These are phyloP conservation scores for Stichodactyla helianthus DNA, from an alignment of 64 coral and sea anemone genomes.

Conservation along the genomic window DNA sequence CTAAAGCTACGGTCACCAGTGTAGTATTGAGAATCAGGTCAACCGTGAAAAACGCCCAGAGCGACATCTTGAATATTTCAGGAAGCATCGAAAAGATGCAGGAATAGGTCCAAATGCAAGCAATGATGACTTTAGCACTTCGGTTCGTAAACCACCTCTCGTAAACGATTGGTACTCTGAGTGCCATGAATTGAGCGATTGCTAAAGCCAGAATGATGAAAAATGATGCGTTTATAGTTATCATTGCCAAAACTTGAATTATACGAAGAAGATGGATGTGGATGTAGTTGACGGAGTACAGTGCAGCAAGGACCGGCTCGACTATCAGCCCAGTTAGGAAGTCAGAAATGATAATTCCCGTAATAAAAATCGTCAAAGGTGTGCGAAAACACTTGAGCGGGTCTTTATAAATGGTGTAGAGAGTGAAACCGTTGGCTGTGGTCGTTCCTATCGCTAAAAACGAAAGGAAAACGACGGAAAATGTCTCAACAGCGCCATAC, in stretches of 20 bases:
- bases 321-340: neutral
- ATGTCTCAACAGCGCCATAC: neutral
- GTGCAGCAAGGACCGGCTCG: neutral
- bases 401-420: constrained; percentile 74
- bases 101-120: constrained; percentile 54
- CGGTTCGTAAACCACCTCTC: constrained; percentile 26
- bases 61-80: constrained; percentile 44
- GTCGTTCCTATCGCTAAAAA: constrained; percentile 30
- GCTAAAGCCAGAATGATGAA: constrained; percentile 64
- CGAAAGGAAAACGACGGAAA: constrained; percentile 8
- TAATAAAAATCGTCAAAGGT: constrained; percentile 12
- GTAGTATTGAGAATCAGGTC: constrained; percentile 60
- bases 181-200: constrained; percentile 50
- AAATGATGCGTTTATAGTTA: constrained; percentile 76
- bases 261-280: constrained; percentile 37
- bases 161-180: constrained; percentile 45
- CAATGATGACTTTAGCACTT: constrained; percentile 20
- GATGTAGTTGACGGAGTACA: constrained; percentile 30
- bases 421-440: constrained; percentile 38
- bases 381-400: constrained; percentile 63
- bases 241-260: constrained; percentile 37
- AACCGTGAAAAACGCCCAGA: constrained; percentile 6
- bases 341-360: neutral
- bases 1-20: constrained; percentile 43
- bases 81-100: constrained; percentile 68